phyloP scores from a whole-genome alignment of 23 tunicate species.

The Ciona savignyi region DNA sequence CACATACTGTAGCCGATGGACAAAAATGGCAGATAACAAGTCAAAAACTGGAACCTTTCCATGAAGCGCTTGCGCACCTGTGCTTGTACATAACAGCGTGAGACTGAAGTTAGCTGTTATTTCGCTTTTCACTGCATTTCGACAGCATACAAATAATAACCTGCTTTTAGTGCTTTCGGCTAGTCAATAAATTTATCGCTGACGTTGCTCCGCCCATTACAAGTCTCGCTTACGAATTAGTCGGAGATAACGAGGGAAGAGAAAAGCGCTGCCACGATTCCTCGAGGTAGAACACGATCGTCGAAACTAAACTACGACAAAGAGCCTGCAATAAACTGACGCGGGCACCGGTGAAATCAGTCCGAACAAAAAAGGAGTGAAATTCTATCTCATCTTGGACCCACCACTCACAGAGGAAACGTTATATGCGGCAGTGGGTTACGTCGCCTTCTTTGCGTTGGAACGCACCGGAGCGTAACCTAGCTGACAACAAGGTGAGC shows the following conservation, averaged over 20 bases:
- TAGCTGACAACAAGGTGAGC: conserved; percentile 1
- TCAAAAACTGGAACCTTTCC: neutral
- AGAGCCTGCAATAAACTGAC: neutral
- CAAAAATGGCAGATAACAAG: neutral
- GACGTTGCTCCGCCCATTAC: neutral
- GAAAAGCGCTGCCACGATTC: neutral
- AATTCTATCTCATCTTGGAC: neutral
- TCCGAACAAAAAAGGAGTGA: neutral
- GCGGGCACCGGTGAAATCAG: neutral
- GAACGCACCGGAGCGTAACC: neutral
- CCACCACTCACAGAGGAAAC: neutral
- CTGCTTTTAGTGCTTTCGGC: neutral
- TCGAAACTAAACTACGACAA: neutral
- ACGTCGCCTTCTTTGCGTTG: conserved; percentile 2
- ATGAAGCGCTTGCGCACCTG: neutral
- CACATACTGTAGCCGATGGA: neutral
- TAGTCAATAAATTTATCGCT: neutral
- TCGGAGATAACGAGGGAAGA: neutral
- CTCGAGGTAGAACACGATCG: neutral
- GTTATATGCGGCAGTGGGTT: conserved; percentile 1
- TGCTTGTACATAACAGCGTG: no score
- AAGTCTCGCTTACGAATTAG: neutral
- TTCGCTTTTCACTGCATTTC: no score
- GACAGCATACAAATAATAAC: no score
- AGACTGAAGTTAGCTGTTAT: no score